phyloP scores from a whole-genome alignment of 2,888 invertebrate species.

The Seira ritae region DNA sequence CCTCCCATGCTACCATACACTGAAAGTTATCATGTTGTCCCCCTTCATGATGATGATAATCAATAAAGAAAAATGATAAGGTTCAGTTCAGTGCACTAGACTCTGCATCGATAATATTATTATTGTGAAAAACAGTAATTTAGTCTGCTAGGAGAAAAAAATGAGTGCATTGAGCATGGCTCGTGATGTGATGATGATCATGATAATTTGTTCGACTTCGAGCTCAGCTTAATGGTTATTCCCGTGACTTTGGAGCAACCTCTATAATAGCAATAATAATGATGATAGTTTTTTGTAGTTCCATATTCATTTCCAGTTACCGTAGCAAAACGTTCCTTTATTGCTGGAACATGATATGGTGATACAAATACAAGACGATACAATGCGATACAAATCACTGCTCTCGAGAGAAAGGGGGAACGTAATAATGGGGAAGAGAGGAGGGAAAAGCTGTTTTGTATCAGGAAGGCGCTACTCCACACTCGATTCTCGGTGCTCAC shows the following conservation, averaged over 20 bases:
- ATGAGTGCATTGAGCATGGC: too few species aligned
- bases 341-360: slow-evolving; percentile 25
- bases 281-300: background rate
- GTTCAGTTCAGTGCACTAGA: background rate
- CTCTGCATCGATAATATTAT: too few species aligned
- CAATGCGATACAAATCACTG: slow-evolving; percentile 33
- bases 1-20: too few species aligned
- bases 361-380: slow-evolving; percentile 2
- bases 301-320: slow-evolving; percentile 2
- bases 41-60: background rate
- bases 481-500: slow-evolving; percentile 70
- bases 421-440: background rate
- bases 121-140: background rate
- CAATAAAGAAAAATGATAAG: slow-evolving; percentile 1
- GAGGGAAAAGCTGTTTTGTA: slow-evolving; percentile 35
- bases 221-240: background rate
- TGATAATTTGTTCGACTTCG: background rate
- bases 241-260: slow-evolving; percentile 3
- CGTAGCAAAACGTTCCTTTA: slow-evolving; percentile 23
- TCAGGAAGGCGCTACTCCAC: slow-evolving; percentile 54
- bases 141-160: background rate
- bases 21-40: slow-evolving; percentile 15
- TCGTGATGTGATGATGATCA: background rate
- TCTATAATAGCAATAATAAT: slow-evolving; percentile 1
- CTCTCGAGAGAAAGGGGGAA: slow-evolving; percentile 17